Evolutionary conservation across 1,140 invertebrate species (phyloP).

Genomic region (Drosophila takahashii): DNA sequence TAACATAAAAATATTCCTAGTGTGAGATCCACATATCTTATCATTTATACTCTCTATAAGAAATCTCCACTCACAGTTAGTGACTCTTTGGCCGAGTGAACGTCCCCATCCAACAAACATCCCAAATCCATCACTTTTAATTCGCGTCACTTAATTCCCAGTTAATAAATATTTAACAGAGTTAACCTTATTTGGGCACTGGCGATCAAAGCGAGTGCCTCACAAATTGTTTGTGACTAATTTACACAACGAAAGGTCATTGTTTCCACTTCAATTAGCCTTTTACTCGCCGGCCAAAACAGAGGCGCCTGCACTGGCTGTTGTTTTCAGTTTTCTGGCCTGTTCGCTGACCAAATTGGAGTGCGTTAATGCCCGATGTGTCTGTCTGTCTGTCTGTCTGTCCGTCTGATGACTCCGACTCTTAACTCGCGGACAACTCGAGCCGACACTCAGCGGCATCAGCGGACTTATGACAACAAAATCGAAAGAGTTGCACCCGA

Average conservation of each 20-base stretch:
- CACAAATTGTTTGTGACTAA: conserved; percentile 75
- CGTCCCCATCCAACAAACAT: background rate
- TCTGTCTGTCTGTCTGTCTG: conserved; percentile 1
- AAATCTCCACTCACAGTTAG: background rate
- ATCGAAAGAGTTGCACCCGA: conserved; percentile 13
- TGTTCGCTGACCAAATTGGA: conserved; percentile 61
- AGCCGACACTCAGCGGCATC: conserved; percentile 43
- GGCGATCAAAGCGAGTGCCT: conserved; percentile 32
- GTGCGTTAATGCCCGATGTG: conserved; percentile 34
- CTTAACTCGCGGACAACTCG: conserved; percentile 23
- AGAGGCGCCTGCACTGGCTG: conserved; percentile 7
- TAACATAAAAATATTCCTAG: too few species aligned
- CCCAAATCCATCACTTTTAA: conserved; percentile 9
- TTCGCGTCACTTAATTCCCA: conserved; percentile 19
- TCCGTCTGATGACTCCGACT: conserved; percentile 23
- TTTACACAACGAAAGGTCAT: conserved; percentile 77
- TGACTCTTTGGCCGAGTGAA: background rate
- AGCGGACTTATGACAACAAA: conserved; percentile 57
- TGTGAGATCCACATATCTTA: too few species aligned
- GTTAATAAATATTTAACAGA: conserved; percentile 38
- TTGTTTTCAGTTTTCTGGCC: conserved; percentile 11
- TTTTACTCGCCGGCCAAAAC: conserved; percentile 38
- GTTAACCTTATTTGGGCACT: conserved; percentile 49
- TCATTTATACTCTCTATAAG: background rate
- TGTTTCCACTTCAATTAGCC: conserved; percentile 81